Evolutionary conservation across 2,113 vertebrate genomes (phyloP).

Genomic region (Xiphophorus couchianus): DNA sequence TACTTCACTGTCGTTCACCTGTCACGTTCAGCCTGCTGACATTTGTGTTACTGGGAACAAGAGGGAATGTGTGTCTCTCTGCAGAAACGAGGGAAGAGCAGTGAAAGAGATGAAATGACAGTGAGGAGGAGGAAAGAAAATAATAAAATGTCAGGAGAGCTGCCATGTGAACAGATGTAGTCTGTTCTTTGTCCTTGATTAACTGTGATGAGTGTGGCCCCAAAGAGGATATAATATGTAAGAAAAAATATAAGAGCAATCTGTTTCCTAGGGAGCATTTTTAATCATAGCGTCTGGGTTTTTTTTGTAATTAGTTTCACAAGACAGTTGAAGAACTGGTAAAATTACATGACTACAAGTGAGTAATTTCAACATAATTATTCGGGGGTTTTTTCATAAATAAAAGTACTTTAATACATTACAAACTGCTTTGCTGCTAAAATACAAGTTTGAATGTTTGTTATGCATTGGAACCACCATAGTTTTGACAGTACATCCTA

Average conservation of each 20-base stretch:
- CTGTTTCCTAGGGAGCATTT: slow-evolving; percentile 55
- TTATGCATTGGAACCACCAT: not conserved
- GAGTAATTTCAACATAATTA: not conserved
- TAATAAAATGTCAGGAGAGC: slow-evolving; percentile 65
- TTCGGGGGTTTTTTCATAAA: not conserved
- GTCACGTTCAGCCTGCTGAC: slow-evolving; percentile 71
- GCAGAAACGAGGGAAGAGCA: slow-evolving; percentile 17
- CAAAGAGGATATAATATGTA: slow-evolving; percentile 47
- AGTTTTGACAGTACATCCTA: not conserved
- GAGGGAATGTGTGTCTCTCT: slow-evolving; percentile 26
- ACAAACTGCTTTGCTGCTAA: not conserved
- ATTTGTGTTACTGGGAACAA: slow-evolving; percentile 67
- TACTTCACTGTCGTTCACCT: slow-evolving; percentile 72
- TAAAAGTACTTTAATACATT: not conserved
- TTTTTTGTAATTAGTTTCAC: slow-evolving; percentile 23
- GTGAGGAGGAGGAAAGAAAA: slow-evolving; percentile 50
- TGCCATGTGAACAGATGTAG: slow-evolving; percentile 70
- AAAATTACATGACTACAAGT: slow-evolving; percentile 15
- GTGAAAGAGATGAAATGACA: slow-evolving; percentile 52
- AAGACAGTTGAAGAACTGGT: slow-evolving; percentile 33
- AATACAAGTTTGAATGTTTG: not conserved
- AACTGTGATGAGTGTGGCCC: slow-evolving; percentile 59
- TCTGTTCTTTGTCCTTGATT: slow-evolving; percentile 72
- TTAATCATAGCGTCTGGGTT: slow-evolving; percentile 46
- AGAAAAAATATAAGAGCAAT: slow-evolving; percentile 62